Base-by-base conservation (phyloP, 2,888 invertebrate genomes). In the Malthinus flaveolus region DNA sequence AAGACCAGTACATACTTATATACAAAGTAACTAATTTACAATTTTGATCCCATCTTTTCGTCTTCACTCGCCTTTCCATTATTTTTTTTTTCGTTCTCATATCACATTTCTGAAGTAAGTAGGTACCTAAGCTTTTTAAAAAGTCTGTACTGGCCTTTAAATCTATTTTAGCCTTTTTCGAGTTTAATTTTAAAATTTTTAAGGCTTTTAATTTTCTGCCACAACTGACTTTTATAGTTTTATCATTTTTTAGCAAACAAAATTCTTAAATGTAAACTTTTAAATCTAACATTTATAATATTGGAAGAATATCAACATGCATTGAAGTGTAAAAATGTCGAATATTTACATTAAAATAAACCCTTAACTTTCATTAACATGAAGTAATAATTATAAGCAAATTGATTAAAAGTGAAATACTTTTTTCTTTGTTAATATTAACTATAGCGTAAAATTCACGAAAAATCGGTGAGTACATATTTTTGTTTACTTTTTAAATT, bases 391-490 rank as follows among this genome's bases (percentile, higher is more conserved):
- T 15, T 33, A 32, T 46, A 45, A 55, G 36, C 23, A 23, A 51
- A 32, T 32, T 39, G 23, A 35, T 37, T 9, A 35, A 52, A 55
- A 49, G 23, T 23, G 2, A 5, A 23, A 23, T 23, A 23, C 3
- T 23, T 23, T 23, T 39, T 44, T 13, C 33, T 47, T 35, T 39
- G 42, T 31, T 37, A 37, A 37, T n/a, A 42, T 11, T 57, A 37
- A 48, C 45, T 58, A 39, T 45, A 57, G 57, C 57, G 35, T 44
- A 51, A 51, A 55, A 13, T 36, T 59, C 44, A 46, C 46, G 23
- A 15, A 54, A 56, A 53, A 60, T 56, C 47, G 54, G 46, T 61
- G 62, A 63, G 59, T 65, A 64, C 61, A 65, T 54, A 51, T 61
- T 63, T n/a, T 47, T 37, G 57, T 61, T 64, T 62, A 37, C 55